Conservation (phyloP, 2,888 invertebrate genomes). For the Drosophila cognata region DNA sequence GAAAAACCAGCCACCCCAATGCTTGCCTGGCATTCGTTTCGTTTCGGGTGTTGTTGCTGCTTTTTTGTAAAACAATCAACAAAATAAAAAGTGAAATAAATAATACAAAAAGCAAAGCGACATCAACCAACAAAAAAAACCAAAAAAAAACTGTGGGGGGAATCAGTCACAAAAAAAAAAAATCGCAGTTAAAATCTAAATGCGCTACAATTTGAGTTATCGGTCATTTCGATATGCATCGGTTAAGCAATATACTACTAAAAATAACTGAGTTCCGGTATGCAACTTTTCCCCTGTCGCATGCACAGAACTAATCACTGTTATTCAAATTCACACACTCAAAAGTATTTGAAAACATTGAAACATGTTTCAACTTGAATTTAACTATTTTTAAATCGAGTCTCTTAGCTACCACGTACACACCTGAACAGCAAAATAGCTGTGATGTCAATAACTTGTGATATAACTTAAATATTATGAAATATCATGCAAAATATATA, state of each 20-base stretch:
- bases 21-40: constrained; percentile 39
- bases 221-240: not conserved
- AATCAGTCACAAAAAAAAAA: constrained; percentile 23
- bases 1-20: constrained; percentile 11
- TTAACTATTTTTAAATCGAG: not conserved
- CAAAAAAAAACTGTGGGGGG: constrained; percentile 37
- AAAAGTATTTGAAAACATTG: not conserved
- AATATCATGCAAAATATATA: too few relatives aligned
- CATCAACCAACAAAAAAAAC: constrained; percentile 46
- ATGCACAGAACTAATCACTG: not conserved
- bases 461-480: too few relatives aligned
- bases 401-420: too few relatives aligned
- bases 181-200: constrained; percentile 44
- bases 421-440: not conserved
- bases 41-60: constrained; percentile 46
- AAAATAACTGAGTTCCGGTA: not conserved
- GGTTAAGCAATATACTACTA: not conserved
- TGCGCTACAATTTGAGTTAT: constrained; percentile 34
- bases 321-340: not conserved
- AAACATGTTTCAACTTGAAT: not conserved
- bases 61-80: constrained; percentile 76
- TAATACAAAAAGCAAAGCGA: constrained; percentile 57
- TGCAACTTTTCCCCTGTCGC: not conserved
- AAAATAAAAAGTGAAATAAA: constrained; percentile 68
- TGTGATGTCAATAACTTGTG: too few relatives aligned